phyloP scores from a whole-genome alignment of 2,888 invertebrate species.

The Hypomecis punctinalis region DNA sequence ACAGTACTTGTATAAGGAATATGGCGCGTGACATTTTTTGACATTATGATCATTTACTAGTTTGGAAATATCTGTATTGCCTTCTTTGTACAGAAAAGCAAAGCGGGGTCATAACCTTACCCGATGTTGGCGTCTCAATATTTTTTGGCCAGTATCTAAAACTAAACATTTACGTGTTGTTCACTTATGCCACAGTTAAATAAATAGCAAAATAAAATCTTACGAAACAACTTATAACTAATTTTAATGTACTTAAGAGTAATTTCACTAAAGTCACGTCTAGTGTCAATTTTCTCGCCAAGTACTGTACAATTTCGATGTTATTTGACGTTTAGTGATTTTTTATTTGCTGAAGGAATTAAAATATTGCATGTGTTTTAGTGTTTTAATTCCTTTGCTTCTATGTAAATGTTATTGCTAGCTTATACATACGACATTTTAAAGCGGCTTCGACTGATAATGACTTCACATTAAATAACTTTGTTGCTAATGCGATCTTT shows the following conservation, averaged over 20 bases:
- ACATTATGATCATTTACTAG: no score
- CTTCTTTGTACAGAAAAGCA: no score
- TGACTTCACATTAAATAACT: conserved; percentile 13
- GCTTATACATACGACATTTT: not conserved
- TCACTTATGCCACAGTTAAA: no score
- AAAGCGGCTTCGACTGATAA: not conserved
- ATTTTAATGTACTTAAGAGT: no score
- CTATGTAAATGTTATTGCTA: not conserved
- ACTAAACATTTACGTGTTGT: not conserved
- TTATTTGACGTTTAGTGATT: conserved; percentile 1
- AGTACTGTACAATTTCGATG: conserved; percentile 13
- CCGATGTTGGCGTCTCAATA: no score
- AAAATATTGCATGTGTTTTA: conserved; percentile 28
- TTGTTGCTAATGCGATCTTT: conserved; percentile 1
- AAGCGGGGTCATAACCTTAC: no score
- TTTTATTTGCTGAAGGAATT: conserved; percentile 11
- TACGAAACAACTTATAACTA: not conserved
- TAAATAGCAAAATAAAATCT: no score
- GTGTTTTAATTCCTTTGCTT: conserved; percentile 19
- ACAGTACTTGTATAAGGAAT: conserved; percentile 28
- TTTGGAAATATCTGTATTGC: no score
- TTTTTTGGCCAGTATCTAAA: no score
- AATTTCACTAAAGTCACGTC: no score
- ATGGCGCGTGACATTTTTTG: conserved; percentile 3
- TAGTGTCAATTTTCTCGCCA: conserved; percentile 17